phyloP scores from a whole-genome alignment of 2,888 invertebrate species.

The Caenorhabditis sp. region DNA sequence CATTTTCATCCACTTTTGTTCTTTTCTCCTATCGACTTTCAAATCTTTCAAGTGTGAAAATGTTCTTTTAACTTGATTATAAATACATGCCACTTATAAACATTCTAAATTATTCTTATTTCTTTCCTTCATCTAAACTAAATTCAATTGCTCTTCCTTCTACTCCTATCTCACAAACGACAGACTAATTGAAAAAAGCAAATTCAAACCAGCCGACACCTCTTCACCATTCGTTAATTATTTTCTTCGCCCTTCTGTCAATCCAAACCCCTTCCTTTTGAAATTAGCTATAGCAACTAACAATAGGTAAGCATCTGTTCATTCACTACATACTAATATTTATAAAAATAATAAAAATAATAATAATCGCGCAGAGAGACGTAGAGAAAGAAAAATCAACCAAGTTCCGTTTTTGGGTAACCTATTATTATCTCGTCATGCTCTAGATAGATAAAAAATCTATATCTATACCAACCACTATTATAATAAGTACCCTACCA shows the following conservation, averaged over 20 bases:
- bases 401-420: neutral
- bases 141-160: neutral
- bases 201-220: neutral
- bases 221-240: neutral
- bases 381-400: neutral
- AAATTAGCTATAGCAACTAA: neutral
- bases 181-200: neutral
- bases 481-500: conserved; percentile 1
- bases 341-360: too few species aligned
- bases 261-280: neutral
- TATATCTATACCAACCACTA: neutral
- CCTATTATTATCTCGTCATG: conserved; percentile 1
- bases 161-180: neutral
- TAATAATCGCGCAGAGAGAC: too few species aligned
- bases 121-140: neutral
- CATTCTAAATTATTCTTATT: too few species aligned
- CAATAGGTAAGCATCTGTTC: neutral
- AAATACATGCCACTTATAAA: too few species aligned
- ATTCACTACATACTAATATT: neutral
- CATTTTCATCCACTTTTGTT: too few species aligned
- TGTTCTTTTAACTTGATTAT: too few species aligned
- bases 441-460: conserved; percentile 5
- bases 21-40: too few species aligned
- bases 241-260: neutral
- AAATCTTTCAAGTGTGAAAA: too few species aligned